A percentile compares a stretch with the other conserved stretches of the same genome.
Conservation (phyloP, 35 echinoderm and acorn worm genomes). For the Ophiothrix spiculata region DNA sequence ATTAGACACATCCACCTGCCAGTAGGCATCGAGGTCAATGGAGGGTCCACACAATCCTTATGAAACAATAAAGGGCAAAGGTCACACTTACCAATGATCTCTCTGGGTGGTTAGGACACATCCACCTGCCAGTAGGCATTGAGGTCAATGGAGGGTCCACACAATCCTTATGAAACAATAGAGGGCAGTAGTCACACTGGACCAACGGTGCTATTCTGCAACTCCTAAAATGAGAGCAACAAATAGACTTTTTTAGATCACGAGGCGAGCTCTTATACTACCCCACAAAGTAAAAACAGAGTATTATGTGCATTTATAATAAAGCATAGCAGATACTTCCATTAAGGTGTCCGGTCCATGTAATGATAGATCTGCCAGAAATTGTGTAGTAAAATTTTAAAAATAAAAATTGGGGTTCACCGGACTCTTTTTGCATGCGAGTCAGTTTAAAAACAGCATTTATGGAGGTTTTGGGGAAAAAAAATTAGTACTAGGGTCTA, state of each 20-base stretch:
- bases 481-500: too few relatives aligned
- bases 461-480: too few relatives aligned
- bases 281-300: not conserved
- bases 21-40: conserved; percentile 45
- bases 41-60: conserved; percentile 81
- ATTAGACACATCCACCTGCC: conserved; percentile 80
- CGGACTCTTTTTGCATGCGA: too few relatives aligned
- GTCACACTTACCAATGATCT: conserved; percentile 81
- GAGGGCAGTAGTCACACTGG: conserved; percentile 98
- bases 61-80: conserved; percentile 96
- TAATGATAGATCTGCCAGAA: not conserved
- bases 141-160: conserved; percentile 75
- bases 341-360: not conserved
- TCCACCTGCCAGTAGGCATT: conserved; percentile 90
- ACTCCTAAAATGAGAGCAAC: conserved; percentile 49
- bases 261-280: not conserved
- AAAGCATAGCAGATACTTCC: not conserved
- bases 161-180: conserved; percentile 94
- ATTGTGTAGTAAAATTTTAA: too few relatives aligned
- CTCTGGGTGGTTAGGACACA: conserved; percentile 98
- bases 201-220: conserved; percentile 77
- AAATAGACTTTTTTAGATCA: not conserved
- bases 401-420: too few relatives aligned
- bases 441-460: too few relatives aligned
- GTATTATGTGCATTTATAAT: too few relatives aligned